Percentiles rank a stretch among this genome's conserved stretches.
These are phyloP conservation scores for Drosophila pseudotalamancana DNA, from an alignment of 2,888 invertebrate species.

Conservation along the genomic window DNA sequence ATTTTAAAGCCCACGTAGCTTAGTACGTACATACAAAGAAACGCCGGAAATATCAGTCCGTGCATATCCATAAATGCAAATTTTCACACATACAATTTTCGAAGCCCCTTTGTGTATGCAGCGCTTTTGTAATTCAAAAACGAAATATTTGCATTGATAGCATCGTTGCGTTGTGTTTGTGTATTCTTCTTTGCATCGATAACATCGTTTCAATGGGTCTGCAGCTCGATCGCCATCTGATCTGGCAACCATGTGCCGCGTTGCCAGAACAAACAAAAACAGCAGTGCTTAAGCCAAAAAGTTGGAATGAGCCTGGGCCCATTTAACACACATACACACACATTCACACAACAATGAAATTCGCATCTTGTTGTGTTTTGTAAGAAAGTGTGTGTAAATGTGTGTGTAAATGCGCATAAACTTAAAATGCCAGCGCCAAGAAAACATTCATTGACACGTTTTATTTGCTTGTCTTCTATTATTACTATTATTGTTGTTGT, in stretches of 20 bases:
- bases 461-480: constrained; percentile 14
- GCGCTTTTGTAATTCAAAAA: background rate
- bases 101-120: constrained; percentile 45
- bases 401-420: constrained; percentile 49
- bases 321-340: constrained; percentile 21
- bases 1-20: constrained; percentile 10
- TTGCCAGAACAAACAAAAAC: constrained; percentile 25
- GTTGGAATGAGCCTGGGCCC: constrained; percentile 20
- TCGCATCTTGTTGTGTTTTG: constrained; percentile 27
- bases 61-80: constrained; percentile 22
- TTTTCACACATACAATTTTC: background rate
- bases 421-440: constrained; percentile 45
- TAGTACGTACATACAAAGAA: constrained; percentile 17
- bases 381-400: constrained; percentile 43
- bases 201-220: background rate
- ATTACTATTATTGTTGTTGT: constrained; percentile 11
- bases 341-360: constrained; percentile 12
- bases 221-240: background rate
- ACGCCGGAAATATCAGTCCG: constrained; percentile 24
- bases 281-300: constrained; percentile 1
- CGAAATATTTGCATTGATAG: background rate
- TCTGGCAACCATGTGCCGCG: constrained; percentile 32
- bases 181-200: background rate
- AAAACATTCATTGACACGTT: constrained; percentile 46
- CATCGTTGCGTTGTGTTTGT: background rate